Percentiles rank a stretch among this genome's conserved stretches.
Evolutionary conservation across 2,113 vertebrate genomes (phyloP).

Genomic region (Psammodynastes pulverulentus): DNA sequence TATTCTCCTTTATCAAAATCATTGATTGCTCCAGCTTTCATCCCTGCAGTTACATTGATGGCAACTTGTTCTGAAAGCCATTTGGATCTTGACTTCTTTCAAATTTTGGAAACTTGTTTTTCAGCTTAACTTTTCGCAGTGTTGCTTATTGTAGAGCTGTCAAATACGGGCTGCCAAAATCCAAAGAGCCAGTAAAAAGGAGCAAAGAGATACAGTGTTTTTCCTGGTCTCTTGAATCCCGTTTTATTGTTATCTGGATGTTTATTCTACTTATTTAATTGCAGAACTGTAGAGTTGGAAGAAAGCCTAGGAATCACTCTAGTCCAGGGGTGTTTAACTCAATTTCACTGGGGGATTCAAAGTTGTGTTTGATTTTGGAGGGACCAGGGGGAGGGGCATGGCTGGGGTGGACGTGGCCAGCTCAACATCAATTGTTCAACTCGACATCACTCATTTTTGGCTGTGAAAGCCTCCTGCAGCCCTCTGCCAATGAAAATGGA

Average conservation of each 20-base stretch:
- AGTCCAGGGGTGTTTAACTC: too few relatives aligned
- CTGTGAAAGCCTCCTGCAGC: too few relatives aligned
- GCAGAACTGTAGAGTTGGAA: not conserved
- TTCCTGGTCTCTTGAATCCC: not conserved
- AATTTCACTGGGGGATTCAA: too few relatives aligned
- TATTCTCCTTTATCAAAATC: not conserved
- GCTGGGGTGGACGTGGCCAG: too few relatives aligned
- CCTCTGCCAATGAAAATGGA: too few relatives aligned
- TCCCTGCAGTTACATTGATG: not conserved
- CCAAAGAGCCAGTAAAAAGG: not conserved
- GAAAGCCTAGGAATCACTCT: not conserved
- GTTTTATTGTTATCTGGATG: not conserved
- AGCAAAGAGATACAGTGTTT: not conserved
- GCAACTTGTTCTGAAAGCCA: not conserved
- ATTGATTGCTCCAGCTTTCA: not conserved
- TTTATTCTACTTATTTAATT: not conserved
- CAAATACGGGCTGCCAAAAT: not conserved
- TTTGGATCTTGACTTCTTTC: not conserved
- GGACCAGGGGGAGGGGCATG: too few relatives aligned
- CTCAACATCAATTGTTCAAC: too few relatives aligned
- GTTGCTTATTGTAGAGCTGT: not conserved
- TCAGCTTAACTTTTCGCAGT: not conserved
- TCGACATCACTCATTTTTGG: too few relatives aligned
- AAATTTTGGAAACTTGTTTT: not conserved
- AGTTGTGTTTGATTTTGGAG: too few relatives aligned